phyloP scores from a whole-genome alignment of 2,888 invertebrate species.

The Eristalinus sepulchralis region DNA sequence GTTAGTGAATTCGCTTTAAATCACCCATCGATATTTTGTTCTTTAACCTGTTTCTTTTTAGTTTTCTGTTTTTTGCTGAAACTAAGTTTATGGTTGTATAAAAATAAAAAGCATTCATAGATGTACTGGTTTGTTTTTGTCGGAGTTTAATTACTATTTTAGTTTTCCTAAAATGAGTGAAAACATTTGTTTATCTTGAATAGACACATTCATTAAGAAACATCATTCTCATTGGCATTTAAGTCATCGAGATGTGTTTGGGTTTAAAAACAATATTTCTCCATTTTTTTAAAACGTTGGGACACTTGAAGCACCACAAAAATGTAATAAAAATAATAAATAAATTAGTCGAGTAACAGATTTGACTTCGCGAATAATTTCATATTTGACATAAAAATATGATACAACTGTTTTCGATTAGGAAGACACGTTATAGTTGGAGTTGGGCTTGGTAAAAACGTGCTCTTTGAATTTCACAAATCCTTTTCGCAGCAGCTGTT shows the following conservation, averaged over 20 bases:
- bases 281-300: neutral
- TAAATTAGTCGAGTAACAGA: neutral
- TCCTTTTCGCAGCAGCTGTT: too few species aligned
- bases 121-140: neutral
- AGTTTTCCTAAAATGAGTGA: constrained; percentile 67
- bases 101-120: neutral
- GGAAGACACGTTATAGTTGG: neutral
- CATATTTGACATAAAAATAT: neutral
- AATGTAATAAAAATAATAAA: too few species aligned
- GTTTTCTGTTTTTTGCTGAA: too few species aligned
- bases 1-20: neutral
- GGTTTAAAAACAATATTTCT: neutral
- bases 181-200: constrained; percentile 29
- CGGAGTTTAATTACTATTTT: constrained; percentile 61
- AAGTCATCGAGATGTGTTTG: constrained; percentile 63
- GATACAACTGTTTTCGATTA: neutral
- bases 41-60: constrained; percentile 9
- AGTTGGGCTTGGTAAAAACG: neutral
- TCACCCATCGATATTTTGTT: neutral
- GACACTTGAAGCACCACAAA: too few species aligned
- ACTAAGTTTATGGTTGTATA: neutral
- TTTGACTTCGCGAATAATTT: too few species aligned
- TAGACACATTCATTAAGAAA: constrained; percentile 2
- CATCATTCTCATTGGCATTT: constrained; percentile 57
- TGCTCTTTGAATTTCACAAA: too few species aligned